phyloP scores from a whole-genome alignment of 1,140 invertebrate genomes.

The Camponotus floridanus region DNA sequence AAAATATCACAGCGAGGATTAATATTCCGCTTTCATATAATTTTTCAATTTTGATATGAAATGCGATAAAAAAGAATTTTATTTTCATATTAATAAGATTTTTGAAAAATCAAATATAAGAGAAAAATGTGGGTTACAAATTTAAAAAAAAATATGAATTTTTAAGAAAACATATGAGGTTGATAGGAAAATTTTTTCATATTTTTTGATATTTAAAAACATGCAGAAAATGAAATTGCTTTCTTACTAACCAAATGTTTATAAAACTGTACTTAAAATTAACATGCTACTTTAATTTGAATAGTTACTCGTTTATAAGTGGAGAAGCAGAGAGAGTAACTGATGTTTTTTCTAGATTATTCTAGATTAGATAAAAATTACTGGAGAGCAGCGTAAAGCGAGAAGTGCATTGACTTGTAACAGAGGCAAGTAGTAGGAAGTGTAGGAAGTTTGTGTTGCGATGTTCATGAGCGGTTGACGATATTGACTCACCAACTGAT shows the following conservation, averaged over 20 bases:
- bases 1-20: neutral
- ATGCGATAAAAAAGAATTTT: neutral
- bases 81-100: neutral
- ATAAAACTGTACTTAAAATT: neutral
- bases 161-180: neutral
- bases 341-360: constrained; percentile 15
- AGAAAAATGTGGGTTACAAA: no score
- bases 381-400: neutral
- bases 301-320: neutral
- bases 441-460: constrained; percentile 26
- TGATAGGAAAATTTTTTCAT: neutral
- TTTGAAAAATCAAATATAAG: neutral
- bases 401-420: constrained; percentile 44
- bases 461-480: constrained; percentile 56
- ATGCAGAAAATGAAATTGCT: neutral
- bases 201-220: neutral
- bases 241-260: neutral
- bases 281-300: neutral
- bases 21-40: neutral
- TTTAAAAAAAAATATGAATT: constrained; percentile 1
- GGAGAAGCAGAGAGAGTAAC: neutral
- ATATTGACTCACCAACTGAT: constrained; percentile 90
- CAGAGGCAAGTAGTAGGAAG: no score
- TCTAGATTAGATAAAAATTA: constrained; percentile 29
- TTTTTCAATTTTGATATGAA: neutral